Evolutionary conservation across 2,113 vertebrate species (phyloP).

Genomic region (Caracal caracal): DNA sequence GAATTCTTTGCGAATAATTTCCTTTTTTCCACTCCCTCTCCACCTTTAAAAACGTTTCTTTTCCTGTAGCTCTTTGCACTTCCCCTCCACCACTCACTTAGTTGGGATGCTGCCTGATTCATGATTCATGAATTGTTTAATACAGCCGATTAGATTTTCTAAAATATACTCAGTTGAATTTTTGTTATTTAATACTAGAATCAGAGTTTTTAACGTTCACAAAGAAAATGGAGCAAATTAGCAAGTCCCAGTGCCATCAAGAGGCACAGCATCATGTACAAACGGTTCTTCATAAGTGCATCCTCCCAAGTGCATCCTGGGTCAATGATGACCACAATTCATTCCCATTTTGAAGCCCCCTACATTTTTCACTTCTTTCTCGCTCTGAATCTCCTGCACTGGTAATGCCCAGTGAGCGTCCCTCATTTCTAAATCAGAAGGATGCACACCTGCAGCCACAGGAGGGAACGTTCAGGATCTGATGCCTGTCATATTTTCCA

Average conservation of each 20-base stretch:
- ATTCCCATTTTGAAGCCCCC: not conserved
- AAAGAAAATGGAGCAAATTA: not conserved
- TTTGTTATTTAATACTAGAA: not conserved
- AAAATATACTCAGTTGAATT: not conserved
- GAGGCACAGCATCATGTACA: accelerated
- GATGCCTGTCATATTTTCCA: constrained; percentile 6
- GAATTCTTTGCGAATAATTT: not conserved
- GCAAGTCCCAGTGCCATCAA: not conserved
- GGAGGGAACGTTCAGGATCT: not conserved
- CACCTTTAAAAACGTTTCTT: not conserved
- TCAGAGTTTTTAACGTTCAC: not conserved
- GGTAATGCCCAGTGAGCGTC: not conserved
- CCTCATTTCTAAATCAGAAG: constrained; percentile 13
- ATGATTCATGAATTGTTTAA: not conserved
- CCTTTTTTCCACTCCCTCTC: not conserved
- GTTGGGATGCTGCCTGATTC: not conserved
- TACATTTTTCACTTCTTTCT: not conserved
- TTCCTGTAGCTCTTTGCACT: not conserved
- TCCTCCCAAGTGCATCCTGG: not conserved
- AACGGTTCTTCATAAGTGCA: not conserved
- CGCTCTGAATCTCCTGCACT: not conserved
- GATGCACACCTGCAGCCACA: not conserved
- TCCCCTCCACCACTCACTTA: not conserved
- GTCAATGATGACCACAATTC: not conserved
- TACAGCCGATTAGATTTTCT: not conserved